Conservation (phyloP, 2,113 vertebrate species). For the Nycticebus coucang region DNA sequence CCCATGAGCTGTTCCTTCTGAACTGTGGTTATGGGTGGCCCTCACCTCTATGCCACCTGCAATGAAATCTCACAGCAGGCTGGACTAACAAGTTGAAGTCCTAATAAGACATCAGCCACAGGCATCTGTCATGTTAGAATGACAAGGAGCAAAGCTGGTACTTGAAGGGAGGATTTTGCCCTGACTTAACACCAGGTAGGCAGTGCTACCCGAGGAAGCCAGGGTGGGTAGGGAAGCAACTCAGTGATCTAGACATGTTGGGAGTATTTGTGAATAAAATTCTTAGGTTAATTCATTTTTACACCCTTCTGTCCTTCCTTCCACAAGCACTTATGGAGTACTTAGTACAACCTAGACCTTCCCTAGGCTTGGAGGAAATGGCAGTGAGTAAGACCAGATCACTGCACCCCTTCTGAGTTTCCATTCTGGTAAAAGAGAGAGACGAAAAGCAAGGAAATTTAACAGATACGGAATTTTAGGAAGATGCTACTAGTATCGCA, state of each 20-base stretch:
- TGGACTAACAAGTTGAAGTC: neutral
- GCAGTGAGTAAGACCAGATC: neutral
- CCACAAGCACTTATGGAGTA: neutral
- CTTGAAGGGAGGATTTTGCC: neutral
- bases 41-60: neutral
- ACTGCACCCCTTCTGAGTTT: neutral
- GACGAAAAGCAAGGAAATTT: neutral
- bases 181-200: neutral
- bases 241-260: neutral
- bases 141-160: neutral
- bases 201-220: neutral
- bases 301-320: neutral
- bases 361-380: neutral
- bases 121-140: neutral
- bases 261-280: neutral
- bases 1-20: neutral
- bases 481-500: neutral
- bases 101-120: neutral
- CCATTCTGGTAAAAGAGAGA: neutral
- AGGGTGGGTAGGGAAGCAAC: neutral
- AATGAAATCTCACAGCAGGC: neutral
- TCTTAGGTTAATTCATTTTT: neutral
- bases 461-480: neutral
- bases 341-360: neutral
- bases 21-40: neutral